Base-by-base conservation (phyloP, 2,797 vertebrate genomes). In the Buphagus erythrorhynchus region DNA sequence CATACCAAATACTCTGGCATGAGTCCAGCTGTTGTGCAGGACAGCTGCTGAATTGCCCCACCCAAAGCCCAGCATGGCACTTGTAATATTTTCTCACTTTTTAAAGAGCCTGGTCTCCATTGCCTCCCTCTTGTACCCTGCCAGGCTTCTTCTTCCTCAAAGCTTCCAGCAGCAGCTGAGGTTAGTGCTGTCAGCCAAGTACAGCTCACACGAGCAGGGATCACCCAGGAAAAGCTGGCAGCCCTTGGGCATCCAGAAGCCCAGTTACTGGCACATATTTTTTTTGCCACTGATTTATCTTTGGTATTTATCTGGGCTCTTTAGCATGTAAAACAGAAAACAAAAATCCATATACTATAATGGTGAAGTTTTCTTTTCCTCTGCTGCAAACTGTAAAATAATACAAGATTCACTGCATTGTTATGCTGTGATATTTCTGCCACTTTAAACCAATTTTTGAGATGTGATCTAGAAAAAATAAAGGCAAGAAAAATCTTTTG, bases 341-440 rank as follows among this genome's bases (percentile, higher is more conserved):
- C 28, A 49, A 55, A 20, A 35, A 18, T 58, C 15, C 1, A 1
- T 48, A 1, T 33, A 18, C 45, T 59, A 11, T 43, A 68, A 36
- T 3, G 66, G 20, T 13, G 20, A 67, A 51, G 3, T 4, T 89
- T 68, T 69, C 24, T 38, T 81, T 31, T 79, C 14, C 43, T 89
- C 42, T 67, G 31, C 40, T 93, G 17, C 28, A 45, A 62, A 22
- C 19, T 40, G 6, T 46, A 72, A 94, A 94, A 80, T 45, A 59
- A 31, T 61, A 4, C 5, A 9, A 66, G n/a, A 46, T 59, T 90
- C 57, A 68, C 5, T 28, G 20, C 25, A 31, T 13, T 71, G 29
- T 22, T 88, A 72, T 67, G 22, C 28, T 86, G n/a, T 36, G 17
- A 10, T 88, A 76, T 95, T 94, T 89, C 59, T 86, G 45, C 33